Base-by-base conservation (phyloP, 2,797 vertebrate genomes). In the Poliocrania exsul region DNA sequence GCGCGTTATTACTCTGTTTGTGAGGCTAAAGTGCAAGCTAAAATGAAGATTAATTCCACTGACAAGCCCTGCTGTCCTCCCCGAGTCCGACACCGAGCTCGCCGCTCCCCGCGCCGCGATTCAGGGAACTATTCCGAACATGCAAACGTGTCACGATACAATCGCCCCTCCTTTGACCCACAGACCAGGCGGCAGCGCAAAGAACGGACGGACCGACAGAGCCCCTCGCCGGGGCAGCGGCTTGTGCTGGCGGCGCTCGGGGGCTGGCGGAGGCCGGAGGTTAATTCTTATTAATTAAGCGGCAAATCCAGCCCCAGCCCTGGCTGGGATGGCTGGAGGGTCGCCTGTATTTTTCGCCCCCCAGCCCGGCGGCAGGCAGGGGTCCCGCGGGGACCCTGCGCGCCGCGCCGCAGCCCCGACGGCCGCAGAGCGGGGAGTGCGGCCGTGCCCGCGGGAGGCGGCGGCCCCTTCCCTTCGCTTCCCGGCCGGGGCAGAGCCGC, bases 271-370 rank as follows among this genome's bases (percentile, higher is more conserved):
- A 23, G 79, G 75, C 60, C 73, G 74, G 57, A 69, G 95, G 62
- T 94, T 83, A 65, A 92, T 75, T 91, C 90, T 16, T 47, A 54
- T 24, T 53, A 95, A 92, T 94, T 77, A 85, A 88, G 80, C 50
- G 29, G 47, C 56, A 35, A 78, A 80, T 28, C 37, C 73, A 40
- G 42, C 67, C 58, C 62, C 82, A 44, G 65, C 60, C 66, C 73
- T 4, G 51, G 2, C 46, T 6, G 31, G 57, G 44, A 18, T 24
- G 42, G 44, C 46, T 5, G 78, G 15, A 88, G 58, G 24, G 10
- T 29, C 64, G 28, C 31, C 50, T 10, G 12, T 17, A 3, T 64
- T 77, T 86, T 58, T 9, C 21, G 6, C 87, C 37, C 33, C 29
- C 37, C 10, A 61, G 38, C 11, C 47, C 47, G 9, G 62, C 50